These are phyloP conservation scores for Archaeoteleia sp. DNA, from an alignment of 2,888 invertebrate species.

Conservation along the genomic window DNA sequence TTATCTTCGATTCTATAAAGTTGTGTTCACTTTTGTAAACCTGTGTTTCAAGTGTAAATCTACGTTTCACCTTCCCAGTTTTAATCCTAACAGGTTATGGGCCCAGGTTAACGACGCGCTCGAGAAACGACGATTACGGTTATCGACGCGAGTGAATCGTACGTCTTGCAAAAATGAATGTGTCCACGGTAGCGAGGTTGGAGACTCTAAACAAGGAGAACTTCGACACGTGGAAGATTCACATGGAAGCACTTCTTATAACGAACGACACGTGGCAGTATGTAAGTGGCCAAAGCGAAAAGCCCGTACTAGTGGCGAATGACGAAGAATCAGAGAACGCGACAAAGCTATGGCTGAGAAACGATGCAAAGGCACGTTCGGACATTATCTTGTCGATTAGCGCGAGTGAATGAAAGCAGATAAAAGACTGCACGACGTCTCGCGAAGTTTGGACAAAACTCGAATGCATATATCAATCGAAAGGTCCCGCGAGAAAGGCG, in stretches of 20 bases:
- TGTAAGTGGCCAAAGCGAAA: conserved; percentile 2
- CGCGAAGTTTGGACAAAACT: conserved; percentile 5
- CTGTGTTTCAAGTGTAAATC: no score
- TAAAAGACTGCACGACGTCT: conserved; percentile 2
- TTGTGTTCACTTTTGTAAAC: no score
- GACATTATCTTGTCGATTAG: no score
- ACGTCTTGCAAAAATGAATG: no score
- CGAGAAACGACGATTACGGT: no score
- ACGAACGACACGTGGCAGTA: conserved; percentile 19
- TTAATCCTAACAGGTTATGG: no score
- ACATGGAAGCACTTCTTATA: conserved; percentile 7
- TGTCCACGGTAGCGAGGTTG: background rate
- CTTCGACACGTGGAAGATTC: conserved; percentile 24
- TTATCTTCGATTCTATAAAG: no score
- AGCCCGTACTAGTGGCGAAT: background rate
- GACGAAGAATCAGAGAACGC: no score
- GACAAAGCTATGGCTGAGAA: no score
- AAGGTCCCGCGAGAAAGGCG: background rate
- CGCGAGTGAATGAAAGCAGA: background rate
- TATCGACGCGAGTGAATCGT: no score
- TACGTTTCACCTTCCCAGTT: no score
- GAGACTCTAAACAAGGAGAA: conserved; percentile 2
- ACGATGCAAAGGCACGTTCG: background rate
- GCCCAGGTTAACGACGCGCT: no score
- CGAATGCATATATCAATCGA: background rate